Conservation (phyloP, 2,888 invertebrate species). For the Drosophila acutilabella region DNA sequence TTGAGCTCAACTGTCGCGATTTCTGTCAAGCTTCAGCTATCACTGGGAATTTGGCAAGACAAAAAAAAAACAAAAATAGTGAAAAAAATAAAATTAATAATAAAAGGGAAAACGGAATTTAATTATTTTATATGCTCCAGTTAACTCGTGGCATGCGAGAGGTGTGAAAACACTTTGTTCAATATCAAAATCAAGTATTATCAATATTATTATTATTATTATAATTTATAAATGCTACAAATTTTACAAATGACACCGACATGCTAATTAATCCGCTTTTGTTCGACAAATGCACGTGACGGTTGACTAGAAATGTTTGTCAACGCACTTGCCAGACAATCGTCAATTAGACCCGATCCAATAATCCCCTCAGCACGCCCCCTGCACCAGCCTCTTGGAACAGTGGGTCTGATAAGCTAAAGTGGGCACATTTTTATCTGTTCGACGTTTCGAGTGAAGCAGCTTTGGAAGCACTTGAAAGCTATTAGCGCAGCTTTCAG, state of each 20-base stretch:
- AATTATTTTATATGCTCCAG: constrained; percentile 29
- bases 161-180: constrained; percentile 29
- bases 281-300: constrained; percentile 69
- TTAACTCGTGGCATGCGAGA: constrained; percentile 31
- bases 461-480: constrained; percentile 3
- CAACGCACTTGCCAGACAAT: constrained; percentile 73
- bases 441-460: too few relatives aligned
- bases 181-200: constrained; percentile 44
- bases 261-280: constrained; percentile 73
- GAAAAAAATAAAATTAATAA: constrained; percentile 1
- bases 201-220: background rate
- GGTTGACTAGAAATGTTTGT: constrained; percentile 57
- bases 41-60: constrained; percentile 31
- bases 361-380: background rate
- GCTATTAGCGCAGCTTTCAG: background rate
- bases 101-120: constrained; percentile 10
- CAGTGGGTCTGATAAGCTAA: background rate
- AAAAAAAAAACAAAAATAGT: background rate
- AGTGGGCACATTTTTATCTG: background rate
- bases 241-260: constrained; percentile 62
- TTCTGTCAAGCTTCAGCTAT: constrained; percentile 35
- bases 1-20: constrained; percentile 66
- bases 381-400: background rate
- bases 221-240: constrained; percentile 30
- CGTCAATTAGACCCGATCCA: constrained; percentile 61